These are phyloP conservation scores for Python bivittatus DNA, from an alignment of 2,113 vertebrate genomes.

Conservation along the genomic window DNA sequence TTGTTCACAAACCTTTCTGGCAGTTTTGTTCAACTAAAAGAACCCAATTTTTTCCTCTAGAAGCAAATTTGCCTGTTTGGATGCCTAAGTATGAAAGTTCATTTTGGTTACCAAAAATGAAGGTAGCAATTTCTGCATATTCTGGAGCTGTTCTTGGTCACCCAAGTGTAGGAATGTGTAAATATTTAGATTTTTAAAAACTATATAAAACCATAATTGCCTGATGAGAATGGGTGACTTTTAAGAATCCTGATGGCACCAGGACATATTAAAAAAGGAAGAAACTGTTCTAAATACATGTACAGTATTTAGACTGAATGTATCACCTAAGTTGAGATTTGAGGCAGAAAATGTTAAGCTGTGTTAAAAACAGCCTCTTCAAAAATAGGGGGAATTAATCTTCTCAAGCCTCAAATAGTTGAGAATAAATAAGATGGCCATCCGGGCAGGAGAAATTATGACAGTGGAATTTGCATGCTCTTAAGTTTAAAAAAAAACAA, in stretches of 20 bases:
- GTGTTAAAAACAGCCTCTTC: not conserved
- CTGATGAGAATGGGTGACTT: not conserved
- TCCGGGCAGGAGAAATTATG: not conserved
- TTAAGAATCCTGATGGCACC: not conserved
- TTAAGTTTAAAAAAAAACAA: not conserved
- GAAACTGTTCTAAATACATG: not conserved
- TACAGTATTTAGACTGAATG: not conserved
- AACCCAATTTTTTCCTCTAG: not conserved
- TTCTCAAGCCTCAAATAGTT: not conserved
- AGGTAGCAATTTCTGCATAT: not conserved
- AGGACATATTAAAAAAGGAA: not conserved
- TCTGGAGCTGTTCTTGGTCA: not conserved
- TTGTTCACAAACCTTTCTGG: not conserved
- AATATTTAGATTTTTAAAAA: not conserved
- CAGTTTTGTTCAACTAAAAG: not conserved
- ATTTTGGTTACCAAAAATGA: not conserved
- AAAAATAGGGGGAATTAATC: not conserved
- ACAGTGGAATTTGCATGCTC: not conserved
- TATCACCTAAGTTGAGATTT: not conserved
- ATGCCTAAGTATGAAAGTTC: not conserved
- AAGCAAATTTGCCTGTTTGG: not conserved
- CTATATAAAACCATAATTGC: not conserved
- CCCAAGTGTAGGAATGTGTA: not conserved
- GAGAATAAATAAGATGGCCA: not conserved
- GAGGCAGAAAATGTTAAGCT: not conserved